phyloP scores from a whole-genome alignment of 2,797 vertebrate species.

The Erithacus rubecula region DNA sequence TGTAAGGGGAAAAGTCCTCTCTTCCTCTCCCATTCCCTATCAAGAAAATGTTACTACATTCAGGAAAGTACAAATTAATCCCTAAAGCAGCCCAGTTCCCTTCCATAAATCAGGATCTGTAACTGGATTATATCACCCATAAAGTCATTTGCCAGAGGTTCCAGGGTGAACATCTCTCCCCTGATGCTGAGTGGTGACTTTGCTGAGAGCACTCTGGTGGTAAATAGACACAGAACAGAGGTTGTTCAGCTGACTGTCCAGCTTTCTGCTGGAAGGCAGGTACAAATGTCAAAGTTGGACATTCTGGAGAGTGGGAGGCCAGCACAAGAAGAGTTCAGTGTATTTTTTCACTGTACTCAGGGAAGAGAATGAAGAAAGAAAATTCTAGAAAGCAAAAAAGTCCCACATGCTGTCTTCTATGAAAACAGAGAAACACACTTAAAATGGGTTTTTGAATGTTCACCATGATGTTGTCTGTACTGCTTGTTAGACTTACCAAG shows the following conservation, averaged over 20 bases:
- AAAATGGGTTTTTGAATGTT: background rate
- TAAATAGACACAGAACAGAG: background rate
- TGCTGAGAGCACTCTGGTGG: background rate
- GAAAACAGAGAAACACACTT: background rate
- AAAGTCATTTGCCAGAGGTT: background rate
- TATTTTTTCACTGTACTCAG: background rate
- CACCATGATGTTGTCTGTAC: background rate
- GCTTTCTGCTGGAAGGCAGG: background rate
- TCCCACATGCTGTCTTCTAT: background rate
- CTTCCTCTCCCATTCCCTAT: background rate
- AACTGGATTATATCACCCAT: background rate
- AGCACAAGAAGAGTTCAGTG: background rate
- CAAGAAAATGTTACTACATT: background rate
- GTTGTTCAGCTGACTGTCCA: background rate
- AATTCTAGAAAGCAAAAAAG: background rate
- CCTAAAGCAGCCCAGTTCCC: background rate
- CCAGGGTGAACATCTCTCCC: background rate
- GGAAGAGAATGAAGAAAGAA: background rate
- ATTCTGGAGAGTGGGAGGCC: background rate
- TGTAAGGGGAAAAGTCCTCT: background rate
- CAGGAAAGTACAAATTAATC: background rate
- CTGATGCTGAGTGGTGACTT: background rate
- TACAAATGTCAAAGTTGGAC: background rate
- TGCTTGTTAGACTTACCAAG: background rate
- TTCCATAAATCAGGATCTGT: background rate